Evolutionary conservation across 2,888 invertebrate species (phyloP), one percentile per base, ranked within the genome.

Genomic region (Caenorhabditis imperialis): DNA sequence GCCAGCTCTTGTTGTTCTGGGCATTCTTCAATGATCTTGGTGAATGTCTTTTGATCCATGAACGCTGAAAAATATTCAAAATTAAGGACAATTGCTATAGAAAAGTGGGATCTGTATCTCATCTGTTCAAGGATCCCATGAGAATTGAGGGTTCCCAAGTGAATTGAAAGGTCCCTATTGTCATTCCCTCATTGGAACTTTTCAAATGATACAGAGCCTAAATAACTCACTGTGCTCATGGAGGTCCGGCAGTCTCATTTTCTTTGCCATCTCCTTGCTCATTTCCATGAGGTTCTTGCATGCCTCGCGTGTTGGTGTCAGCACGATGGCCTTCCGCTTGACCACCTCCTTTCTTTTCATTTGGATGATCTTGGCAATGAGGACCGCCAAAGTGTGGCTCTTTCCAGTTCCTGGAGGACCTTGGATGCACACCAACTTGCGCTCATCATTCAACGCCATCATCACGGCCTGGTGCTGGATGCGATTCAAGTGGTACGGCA

Each of bases 321-420:
- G 12, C 2, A 65, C 55, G 14, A 55, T n/a, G 0, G 40, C 65
- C n/a, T 33, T 18, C 7, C 18, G 40, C 14, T 8, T 40, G 5
- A 40, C 14, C 14, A 8, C 14, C 6, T 40, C n/a, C 4, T n/a
- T 16, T 6, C 40, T 42, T 7, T 25, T 25, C 6, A 25, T 6
- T 12, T n/a, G n/a, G n/a, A 58, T 0, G 3, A 45, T 12, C 12
- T 12, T 20, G 20, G 1, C n/a, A 10, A 58, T 12, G 3, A 44
- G 30, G 10, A 22, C 2, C 1, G 50, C 27, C 1, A 67, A 23
- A n/a, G 23, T 23, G 35, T 14, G 20, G 1, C 51, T 51, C 18
- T 67, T 67, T 37, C 67, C 70, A 7, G 70, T 70, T 40, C 70
- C 70, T 2, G 70, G 70, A 4, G 70, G 70, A 25, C 70, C 70